Evolutionary conservation across 2,113 vertebrate genomes (phyloP), one percentile per base, ranked within the genome.

Genomic region (Syngnathus floridae): DNA sequence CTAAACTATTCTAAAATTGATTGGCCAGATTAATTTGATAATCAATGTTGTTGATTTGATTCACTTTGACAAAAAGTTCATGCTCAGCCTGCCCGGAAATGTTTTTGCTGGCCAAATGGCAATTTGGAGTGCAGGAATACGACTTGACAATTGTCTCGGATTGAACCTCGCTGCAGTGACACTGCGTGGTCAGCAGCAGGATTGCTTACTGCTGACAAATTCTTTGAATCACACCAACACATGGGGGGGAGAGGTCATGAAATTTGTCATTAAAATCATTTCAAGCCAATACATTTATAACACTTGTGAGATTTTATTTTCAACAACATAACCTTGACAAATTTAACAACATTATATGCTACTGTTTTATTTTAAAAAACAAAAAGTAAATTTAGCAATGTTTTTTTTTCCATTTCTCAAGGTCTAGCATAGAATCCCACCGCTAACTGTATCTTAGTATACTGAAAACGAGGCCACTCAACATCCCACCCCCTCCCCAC

Each of bases 371-470:
- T 78, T 67, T 70, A 80, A 84, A 71, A 90, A 89, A 89, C 82
- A 90, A 90, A 74, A 54, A 65, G 51, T 81, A 88, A 79, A 89
- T 90, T 79, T 37, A 88, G 90, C 89, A 86, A 88, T 92, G 87
- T 89, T 82, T 86, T 89, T 41, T 82, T 71, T 74, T 76, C 72
- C n/a, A 22, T 54, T 88, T 83, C 74, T 73, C 70, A 91, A 83
- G 91, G 86, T 90, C 90, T 90, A 92, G 88, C 88, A 81, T 91
- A 91, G 87, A 91, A 91, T 80, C 90, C 86, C 87, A 62, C 88
- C 88, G 88, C 90, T 91, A 93, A 92, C 85, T 86, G 91, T 89
- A 87, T 93, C 87, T 87, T 87, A 90, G 93, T 88, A 92, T 93
- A 93, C 86, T 89, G 84, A 93, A 90, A 93, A 93, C 88, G 88